Conservation (phyloP, 2,113 vertebrate genomes). For the Vulpes lagopus region DNA sequence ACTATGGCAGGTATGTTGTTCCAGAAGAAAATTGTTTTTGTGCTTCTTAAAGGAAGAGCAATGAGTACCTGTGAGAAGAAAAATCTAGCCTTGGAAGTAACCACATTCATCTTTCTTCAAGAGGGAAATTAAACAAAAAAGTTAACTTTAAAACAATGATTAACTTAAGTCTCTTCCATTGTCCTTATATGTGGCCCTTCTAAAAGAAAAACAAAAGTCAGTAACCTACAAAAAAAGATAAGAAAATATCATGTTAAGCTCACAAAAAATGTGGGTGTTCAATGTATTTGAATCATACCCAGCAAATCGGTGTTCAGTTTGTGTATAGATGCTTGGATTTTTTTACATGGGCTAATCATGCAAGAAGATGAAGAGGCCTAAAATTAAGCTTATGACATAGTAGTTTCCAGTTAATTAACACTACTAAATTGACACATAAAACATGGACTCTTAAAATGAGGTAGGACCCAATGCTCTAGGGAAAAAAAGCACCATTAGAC, state of each 20-base stretch:
- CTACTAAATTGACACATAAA: constrained; percentile 2
- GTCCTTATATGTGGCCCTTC: not conserved
- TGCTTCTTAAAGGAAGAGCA: constrained; percentile 41
- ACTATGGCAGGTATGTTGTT: constrained; percentile 36
- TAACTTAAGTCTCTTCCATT: not conserved
- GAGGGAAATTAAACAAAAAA: constrained; percentile 49
- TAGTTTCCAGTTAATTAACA: not conserved
- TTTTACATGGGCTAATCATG: not conserved
- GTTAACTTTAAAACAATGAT: constrained; percentile 58
- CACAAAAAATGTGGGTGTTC: constrained; percentile 61
- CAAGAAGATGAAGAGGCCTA: not conserved
- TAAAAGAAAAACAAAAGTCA: not conserved
- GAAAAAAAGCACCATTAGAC: not conserved
- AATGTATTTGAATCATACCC: constrained; percentile 58
- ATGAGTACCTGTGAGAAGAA: constrained; percentile 24
- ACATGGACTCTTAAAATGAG: not conserved
- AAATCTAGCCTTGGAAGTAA: not conserved
- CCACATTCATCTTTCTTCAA: constrained; percentile 19
- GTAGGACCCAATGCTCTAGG: not conserved
- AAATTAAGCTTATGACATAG: not conserved
- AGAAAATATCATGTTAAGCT: constrained; percentile 55
- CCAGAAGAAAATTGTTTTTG: constrained; percentile 56
- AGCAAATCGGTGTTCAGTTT: constrained; percentile 26
- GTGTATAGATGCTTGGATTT: not conserved
- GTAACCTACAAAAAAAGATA: not conserved